Base-by-base conservation (phyloP, 2,888 invertebrate genomes). In the Cyrtodaria siliqua region DNA sequence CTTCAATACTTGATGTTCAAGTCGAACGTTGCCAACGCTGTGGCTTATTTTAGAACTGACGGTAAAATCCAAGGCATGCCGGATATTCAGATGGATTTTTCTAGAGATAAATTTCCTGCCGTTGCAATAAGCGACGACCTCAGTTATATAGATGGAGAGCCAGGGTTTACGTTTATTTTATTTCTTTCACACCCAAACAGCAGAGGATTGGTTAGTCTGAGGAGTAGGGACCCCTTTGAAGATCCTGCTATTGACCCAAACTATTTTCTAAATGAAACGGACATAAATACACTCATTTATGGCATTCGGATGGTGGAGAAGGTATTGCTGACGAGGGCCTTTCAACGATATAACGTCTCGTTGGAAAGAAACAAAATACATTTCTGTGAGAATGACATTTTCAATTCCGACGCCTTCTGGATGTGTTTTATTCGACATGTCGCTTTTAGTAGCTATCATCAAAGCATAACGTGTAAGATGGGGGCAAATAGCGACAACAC, bases 181-280 rank as follows among this genome's bases (percentile, higher is more conserved):
- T 56, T 64, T 9, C 14, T 76, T 6, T 29, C 81, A 8, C 79
- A 84, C 12, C 95, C 96, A 95, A 70, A 97, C 97, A 91, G 96
- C 71, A 94, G 95, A 6, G 98, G 98, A 0, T 95, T 95, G 84
- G 95, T 98, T 1, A 96, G 95, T 82, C 93, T 98, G 24, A 94
- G 94, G 59, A 96, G 96, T 80, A 92, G 94, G 0, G 97, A 97
- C 93, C 96, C 97, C 0, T 94, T 95, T 24, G 95, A 96, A 73
- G 95, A 95, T 92, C 97, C 97, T 0, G 91, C 96, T 38, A 97
- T 99, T 92, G 95, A 98, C 93, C 97, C 98, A 0, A 97, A 97
- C 88, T 99, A 99, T 92, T 96, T 98, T 74, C 93, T 94, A 33
- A 91, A 95, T 9, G 33, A 56, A 64, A 55, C 60, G 18, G 82